A percentile compares a stretch with the other conserved stretches of the same genome.
These are phyloP conservation scores for Bothrops alternatus DNA, from an alignment of 2,797 vertebrate species.

Conservation along the genomic window DNA sequence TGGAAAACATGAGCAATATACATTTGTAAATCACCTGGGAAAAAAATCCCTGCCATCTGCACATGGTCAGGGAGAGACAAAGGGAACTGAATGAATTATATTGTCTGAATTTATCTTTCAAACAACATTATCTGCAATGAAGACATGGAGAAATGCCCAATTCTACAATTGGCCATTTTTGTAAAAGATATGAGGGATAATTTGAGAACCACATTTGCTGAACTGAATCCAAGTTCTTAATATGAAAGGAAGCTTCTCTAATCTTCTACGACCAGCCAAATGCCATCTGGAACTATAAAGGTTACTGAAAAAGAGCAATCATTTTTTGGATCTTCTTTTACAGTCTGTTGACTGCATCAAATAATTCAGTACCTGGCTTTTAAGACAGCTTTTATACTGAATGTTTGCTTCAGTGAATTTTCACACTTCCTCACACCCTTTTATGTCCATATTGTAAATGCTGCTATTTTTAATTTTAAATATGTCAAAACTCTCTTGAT, in stretches of 20 bases:
- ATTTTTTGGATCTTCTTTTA: constrained; percentile 31
- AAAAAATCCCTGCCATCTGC: constrained; percentile 5
- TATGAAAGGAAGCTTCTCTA: neutral
- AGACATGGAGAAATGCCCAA: constrained; percentile 3
- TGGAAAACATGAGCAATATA: neutral
- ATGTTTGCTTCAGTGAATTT: constrained; percentile 35
- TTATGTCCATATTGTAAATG: constrained; percentile 43
- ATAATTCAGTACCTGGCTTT: constrained; percentile 49
- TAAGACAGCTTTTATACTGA: constrained; percentile 46
- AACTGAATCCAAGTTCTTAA: constrained; percentile 22
- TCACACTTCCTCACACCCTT: constrained; percentile 37
- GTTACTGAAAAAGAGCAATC: constrained; percentile 20
- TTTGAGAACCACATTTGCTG: constrained; percentile 1
- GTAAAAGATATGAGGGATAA: constrained; percentile 40
- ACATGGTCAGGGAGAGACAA: constrained; percentile 1
- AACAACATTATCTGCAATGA: neutral
- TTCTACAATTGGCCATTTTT: neutral
- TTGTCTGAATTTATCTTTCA: constrained; percentile 24
- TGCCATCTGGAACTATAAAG: constrained; percentile 6
- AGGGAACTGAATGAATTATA: constrained; percentile 14
- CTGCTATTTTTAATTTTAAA: constrained; percentile 45
- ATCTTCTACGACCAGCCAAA: constrained; percentile 26
- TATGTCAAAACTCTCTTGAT: constrained; percentile 40
- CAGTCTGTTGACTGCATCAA: constrained; percentile 27
- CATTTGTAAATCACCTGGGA: neutral